phyloP scores from a whole-genome alignment of 2,797 vertebrate genomes.

The Mormyrus hasselquistii region DNA sequence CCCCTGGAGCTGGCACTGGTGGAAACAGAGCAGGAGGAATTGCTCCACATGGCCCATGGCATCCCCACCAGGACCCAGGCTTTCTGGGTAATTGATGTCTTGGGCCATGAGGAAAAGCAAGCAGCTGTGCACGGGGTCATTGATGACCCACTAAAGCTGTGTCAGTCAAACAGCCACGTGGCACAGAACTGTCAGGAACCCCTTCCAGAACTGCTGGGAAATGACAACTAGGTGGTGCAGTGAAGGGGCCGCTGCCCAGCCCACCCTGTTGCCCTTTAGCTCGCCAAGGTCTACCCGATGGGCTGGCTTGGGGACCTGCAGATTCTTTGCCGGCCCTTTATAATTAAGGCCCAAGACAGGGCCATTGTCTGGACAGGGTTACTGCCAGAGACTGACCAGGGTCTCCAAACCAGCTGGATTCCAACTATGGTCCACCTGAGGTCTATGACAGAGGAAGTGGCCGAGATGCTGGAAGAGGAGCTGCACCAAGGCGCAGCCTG shows the following conservation, averaged over 20 bases:
- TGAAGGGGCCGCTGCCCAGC: neutral
- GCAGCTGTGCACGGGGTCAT: neutral
- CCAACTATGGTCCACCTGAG: neutral
- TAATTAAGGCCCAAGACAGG: neutral
- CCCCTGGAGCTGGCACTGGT: neutral
- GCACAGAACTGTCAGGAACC: neutral
- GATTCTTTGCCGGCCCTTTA: neutral
- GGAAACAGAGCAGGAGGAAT: neutral
- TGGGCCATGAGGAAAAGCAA: neutral
- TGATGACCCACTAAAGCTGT: neutral
- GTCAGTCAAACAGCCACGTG: neutral
- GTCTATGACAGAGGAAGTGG: neutral
- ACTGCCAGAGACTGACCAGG: neutral
- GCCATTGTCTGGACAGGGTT: neutral
- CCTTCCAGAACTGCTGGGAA: neutral
- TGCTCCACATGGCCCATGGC: neutral
- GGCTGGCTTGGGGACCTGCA: neutral
- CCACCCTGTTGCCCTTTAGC: neutral
- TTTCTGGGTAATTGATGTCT: neutral
- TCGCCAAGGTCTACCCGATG: neutral
- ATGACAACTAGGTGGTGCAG: neutral
- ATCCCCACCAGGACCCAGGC: neutral
- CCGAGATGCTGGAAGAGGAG: neutral
- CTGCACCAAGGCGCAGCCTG: neutral
- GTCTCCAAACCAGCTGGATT: neutral